Conservation (phyloP, 2,113 vertebrate species). For the Regulus satrapa region DNA sequence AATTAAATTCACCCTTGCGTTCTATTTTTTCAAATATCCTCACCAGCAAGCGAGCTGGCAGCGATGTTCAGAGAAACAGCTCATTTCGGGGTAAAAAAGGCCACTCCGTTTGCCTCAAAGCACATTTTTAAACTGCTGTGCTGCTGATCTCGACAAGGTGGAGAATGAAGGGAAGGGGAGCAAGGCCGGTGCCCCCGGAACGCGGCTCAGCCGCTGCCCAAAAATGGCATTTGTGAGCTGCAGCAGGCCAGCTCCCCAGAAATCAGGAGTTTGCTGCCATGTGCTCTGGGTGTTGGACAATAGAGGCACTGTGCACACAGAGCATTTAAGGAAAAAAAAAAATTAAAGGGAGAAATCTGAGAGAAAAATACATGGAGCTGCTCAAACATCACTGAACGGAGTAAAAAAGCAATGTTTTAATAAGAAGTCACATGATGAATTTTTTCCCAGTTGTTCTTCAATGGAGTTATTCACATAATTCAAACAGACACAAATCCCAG, state of each 20-base stretch:
- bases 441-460: constrained; percentile 15
- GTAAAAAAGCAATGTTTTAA: constrained; percentile 2
- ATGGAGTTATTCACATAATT: constrained; percentile 31
- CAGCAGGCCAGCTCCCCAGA: neutral
- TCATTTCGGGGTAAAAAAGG: neutral
- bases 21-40: neutral
- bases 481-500: constrained; percentile 39
- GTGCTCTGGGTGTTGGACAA: neutral
- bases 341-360: neutral
- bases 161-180: neutral
- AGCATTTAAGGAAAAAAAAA: neutral
- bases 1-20: too few relatives aligned
- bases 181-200: fast-evolving
- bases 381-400: neutral
- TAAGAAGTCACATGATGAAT: neutral
- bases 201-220: neutral
- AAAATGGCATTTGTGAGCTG: neutral
- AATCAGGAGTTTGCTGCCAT: neutral
- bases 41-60: neutral
- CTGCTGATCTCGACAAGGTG: neutral
- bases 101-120: neutral
- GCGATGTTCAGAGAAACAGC: neutral
- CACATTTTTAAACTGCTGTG: neutral
- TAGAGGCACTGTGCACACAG: neutral
- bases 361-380: neutral